These are phyloP conservation scores for Falco naumanni DNA, from an alignment of 2,797 vertebrate species.

Conservation along the genomic window DNA sequence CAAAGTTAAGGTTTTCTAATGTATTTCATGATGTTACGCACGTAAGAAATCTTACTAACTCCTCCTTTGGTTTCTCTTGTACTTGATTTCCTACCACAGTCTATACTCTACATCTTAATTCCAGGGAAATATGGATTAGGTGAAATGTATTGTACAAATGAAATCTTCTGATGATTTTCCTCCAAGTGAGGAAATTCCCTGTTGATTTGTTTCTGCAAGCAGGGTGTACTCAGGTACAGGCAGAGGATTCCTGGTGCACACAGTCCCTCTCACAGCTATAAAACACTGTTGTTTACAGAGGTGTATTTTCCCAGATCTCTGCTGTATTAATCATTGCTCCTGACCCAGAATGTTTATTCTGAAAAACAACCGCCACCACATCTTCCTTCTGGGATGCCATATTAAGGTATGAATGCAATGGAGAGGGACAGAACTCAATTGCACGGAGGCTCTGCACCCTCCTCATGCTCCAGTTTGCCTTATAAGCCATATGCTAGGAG, in stretches of 20 bases:
- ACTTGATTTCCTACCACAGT: neutral
- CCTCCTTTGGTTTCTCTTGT: neutral
- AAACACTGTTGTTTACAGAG: neutral
- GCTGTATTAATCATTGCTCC: slow-evolving; percentile 5
- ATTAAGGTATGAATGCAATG: neutral
- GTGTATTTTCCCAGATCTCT: neutral
- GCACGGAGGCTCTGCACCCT: neutral
- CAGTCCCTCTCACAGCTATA: neutral
- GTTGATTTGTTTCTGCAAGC: neutral
- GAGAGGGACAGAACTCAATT: neutral
- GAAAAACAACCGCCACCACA: neutral
- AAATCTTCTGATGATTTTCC: neutral
- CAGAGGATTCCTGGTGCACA: neutral
- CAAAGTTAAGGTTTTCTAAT: neutral
- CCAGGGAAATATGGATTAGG: neutral
- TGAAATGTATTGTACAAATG: neutral
- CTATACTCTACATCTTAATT: neutral
- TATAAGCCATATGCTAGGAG: neutral
- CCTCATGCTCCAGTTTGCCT: neutral
- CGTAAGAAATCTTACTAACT: neutral
- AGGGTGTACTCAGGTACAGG: fast-evolving
- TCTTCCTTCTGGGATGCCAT: neutral
- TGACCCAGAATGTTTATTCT: neutral
- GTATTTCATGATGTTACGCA: neutral
- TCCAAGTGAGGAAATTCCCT: neutral